These are phyloP conservation scores for Leptodactylus fallax DNA, from an alignment of 2,797 vertebrate species.

Conservation along the genomic window DNA sequence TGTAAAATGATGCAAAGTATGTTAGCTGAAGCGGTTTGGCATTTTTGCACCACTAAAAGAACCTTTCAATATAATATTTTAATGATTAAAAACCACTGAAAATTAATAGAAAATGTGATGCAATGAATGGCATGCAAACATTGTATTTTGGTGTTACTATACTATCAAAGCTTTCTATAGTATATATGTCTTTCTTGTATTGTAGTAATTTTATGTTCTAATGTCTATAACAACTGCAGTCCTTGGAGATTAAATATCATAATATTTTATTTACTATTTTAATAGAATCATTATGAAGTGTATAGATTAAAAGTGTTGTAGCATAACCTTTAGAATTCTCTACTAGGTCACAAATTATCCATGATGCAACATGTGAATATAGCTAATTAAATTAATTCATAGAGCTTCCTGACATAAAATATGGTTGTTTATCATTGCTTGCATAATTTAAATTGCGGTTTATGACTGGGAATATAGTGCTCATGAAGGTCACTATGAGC, in stretches of 20 bases:
- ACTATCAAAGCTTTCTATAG: too few species aligned
- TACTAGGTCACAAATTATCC: slow-evolving; percentile 16
- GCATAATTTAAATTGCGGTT: slow-evolving; percentile 30
- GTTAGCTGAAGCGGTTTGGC: too few species aligned
- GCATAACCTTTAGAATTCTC: slow-evolving; percentile 28
- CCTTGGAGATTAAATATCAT: neutral
- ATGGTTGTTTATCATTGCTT: slow-evolving; percentile 34
- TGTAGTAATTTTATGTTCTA: neutral
- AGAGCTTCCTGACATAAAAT: slow-evolving; percentile 31
- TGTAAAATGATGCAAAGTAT: too few species aligned
- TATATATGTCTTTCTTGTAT: neutral
- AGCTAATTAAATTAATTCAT: slow-evolving; percentile 40
- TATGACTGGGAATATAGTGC: slow-evolving; percentile 27
- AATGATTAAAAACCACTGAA: too few species aligned
- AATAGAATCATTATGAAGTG: slow-evolving; percentile 1
- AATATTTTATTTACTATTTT: neutral
- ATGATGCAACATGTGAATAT: slow-evolving; percentile 25
- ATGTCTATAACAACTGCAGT: neutral
- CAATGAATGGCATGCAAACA: neutral
- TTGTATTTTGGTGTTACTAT: neutral
- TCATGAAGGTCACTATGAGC: slow-evolving; percentile 25
- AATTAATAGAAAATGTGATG: neutral
- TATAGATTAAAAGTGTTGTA: slow-evolving; percentile 7
- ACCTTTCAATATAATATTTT: too few species aligned
- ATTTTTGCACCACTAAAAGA: too few species aligned